These are phyloP conservation scores for Microtus montanus DNA, from an alignment of 2,113 vertebrate genomes.

Conservation along the genomic window DNA sequence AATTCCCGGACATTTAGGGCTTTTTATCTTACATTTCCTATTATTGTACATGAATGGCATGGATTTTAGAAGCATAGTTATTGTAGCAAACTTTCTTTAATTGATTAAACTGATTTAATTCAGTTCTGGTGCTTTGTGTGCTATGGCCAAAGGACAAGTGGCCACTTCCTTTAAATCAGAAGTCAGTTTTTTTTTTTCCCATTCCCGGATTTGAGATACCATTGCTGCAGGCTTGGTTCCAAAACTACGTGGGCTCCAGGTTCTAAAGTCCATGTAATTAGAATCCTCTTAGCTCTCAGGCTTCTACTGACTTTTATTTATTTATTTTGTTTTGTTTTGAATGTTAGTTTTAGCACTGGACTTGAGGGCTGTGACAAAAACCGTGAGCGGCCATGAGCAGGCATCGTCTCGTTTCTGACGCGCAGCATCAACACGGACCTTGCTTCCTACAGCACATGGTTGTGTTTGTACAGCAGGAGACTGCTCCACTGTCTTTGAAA, in stretches of 20 bases:
- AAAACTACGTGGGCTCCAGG: not conserved
- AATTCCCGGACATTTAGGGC: not conserved
- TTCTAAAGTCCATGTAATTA: not conserved
- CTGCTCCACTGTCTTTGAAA: not conserved
- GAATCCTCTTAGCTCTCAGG: not conserved
- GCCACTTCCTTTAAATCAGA: not conserved
- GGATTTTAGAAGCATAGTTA: not conserved
- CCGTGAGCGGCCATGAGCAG: not conserved
- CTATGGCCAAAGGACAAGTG: not conserved
- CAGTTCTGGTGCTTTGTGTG: conserved; percentile 8
- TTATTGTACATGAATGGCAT: not conserved
- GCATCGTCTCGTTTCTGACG: not conserved
- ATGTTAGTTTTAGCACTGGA: not conserved
- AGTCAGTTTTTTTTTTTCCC: not conserved
- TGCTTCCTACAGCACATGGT: not conserved
- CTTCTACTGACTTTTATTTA: not conserved
- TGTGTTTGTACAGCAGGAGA: not conserved
- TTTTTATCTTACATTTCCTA: not conserved
- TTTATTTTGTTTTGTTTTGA: not conserved
- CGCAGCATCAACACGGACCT: not conserved
- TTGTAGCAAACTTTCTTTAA: not conserved
- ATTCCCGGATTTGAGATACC: not conserved
- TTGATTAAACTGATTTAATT: conserved; percentile 11
- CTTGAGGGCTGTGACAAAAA: not conserved
- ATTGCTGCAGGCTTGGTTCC: not conserved